Evolutionary conservation across 1,140 invertebrate genomes (phyloP), one percentile per base, ranked within the genome.

Genomic region (Ceratosolen solmsi): DNA sequence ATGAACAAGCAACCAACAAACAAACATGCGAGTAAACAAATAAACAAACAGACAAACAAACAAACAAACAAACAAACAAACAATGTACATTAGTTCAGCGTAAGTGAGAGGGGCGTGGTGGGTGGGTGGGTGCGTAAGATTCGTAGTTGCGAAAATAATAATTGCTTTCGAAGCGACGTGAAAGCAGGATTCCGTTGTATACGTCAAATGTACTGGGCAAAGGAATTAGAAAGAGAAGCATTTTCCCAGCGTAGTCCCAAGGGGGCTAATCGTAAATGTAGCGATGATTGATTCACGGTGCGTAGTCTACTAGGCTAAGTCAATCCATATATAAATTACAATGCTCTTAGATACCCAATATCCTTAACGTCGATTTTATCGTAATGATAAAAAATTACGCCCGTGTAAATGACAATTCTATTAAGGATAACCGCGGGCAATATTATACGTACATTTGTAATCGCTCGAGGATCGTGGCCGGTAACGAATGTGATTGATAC

Each of bases 261-360:
- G 38, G 22, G 63, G 63, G 20, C 13, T 68, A n/a, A 68, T 38
- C 63, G 63, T 68, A 68, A 68, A 38, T n/a, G 63, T 38, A 38
- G 63, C 17, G 17, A 38, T 68, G 63, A 38, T 68, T 68, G 36
- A 68, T 68, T 68, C 11, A 68, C 20, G 63, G 38, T 68, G 33
- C 36, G 20, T 11, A 68, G 22, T 38, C 20, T 38, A 11, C 11
- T n/a, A 9, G 63, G 30, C 30, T 20, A 2, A 65, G 63, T 36
- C 30, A 11, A 65, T 65, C 4, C 8, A 22, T n/a, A 11, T 38
- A 68, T 68, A 68, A 68, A 68, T 38, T 68, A 68, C n/a, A 68
- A 36, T n/a, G 15, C 33, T 36, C 20, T 38, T 68, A 36, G 63
- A 38, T 38, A 36, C 33, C 30, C 63, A 36, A 68, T 68, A 36